Conservation (phyloP, 2,797 vertebrate genomes). For the Molossus molossus region DNA sequence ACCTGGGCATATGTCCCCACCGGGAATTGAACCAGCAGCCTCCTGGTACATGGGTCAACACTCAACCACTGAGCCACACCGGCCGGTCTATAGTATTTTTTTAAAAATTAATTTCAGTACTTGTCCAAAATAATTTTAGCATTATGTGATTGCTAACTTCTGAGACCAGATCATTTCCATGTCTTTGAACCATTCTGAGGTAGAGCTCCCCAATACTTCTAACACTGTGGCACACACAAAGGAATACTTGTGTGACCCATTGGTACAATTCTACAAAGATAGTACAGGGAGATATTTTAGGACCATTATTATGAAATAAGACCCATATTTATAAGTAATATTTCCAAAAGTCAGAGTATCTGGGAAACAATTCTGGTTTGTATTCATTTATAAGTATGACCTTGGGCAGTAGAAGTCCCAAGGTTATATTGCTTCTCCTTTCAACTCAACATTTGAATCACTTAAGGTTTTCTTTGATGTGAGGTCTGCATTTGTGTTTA, state of each 20-base stretch:
- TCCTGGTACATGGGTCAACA: too few relatives aligned
- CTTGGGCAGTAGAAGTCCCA: not conserved
- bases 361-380: not conserved
- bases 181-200: not conserved
- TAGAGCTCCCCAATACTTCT: not conserved
- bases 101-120: not conserved
- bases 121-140: not conserved
- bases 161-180: not conserved
- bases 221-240: not conserved
- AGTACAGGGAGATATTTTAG: not conserved
- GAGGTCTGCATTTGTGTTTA: not conserved
- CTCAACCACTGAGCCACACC: too few relatives aligned
- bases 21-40: too few relatives aligned
- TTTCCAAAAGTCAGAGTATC: not conserved
- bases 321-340: not conserved
- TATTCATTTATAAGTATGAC: not conserved
- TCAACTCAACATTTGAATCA: constrained; percentile 4
- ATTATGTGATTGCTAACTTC: not conserved
- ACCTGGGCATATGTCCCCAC: too few relatives aligned
- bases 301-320: not conserved
- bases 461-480: not conserved
- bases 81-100: not conserved
- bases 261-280: not conserved
- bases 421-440: not conserved
- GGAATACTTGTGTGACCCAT: not conserved